Conservation (phyloP, 2,797 vertebrate genomes). For the Hafferia zeledoni region DNA sequence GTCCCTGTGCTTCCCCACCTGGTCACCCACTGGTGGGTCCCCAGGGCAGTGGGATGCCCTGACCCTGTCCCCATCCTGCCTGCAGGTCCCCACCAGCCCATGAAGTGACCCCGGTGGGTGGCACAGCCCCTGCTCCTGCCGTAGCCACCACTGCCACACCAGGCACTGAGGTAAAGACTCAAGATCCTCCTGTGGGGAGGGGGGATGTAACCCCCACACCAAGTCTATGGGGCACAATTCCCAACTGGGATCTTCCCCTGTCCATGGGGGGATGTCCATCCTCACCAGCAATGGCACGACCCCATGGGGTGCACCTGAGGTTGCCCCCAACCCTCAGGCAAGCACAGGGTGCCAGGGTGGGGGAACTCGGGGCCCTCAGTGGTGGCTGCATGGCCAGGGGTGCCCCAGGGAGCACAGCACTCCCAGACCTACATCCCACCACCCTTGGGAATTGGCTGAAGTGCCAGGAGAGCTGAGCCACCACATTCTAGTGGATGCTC, state of each 20-base stretch:
- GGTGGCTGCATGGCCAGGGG: background rate
- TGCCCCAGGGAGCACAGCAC: background rate
- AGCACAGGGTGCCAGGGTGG: accelerated
- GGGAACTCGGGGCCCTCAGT: background rate
- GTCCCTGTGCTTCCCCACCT: accelerated
- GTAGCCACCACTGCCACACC: background rate
- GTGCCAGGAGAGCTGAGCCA: background rate
- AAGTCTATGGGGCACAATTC: background rate
- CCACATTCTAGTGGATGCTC: background rate
- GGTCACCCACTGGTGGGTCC: accelerated
- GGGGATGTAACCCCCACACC: background rate
- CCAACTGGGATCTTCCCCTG: accelerated
- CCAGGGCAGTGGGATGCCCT: accelerated
- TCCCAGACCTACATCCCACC: background rate
- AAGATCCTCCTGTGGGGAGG: accelerated
- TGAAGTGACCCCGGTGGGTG: conserved; percentile 79
- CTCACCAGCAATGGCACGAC: accelerated
- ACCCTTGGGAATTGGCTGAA: background rate
- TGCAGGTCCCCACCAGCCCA: conserved; percentile 40
- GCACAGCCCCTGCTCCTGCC: conserved; percentile 40
- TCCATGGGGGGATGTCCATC: background rate
- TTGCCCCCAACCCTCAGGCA: accelerated
- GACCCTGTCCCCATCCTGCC: background rate
- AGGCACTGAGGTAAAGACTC: conserved; percentile 34
- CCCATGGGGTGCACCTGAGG: accelerated